Percentiles rank a stretch among this genome's conserved stretches.
Evolutionary conservation across 2,888 invertebrate genomes (phyloP).

Genomic region (Drosophila pegasa): DNA sequence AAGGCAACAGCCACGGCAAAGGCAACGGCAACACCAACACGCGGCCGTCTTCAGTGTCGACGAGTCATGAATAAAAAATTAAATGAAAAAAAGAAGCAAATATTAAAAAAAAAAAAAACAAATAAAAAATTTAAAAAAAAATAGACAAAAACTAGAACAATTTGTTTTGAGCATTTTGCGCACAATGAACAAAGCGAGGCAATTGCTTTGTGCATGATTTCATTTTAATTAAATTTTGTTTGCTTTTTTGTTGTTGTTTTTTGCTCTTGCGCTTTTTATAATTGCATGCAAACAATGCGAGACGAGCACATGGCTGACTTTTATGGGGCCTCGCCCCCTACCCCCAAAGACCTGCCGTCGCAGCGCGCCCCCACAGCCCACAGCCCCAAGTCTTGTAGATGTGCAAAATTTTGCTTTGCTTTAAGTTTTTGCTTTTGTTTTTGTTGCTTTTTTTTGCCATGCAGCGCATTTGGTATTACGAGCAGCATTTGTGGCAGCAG

Average conservation of each 20-base stretch:
- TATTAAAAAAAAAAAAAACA: conserved; percentile 26
- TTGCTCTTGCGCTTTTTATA: conserved; percentile 60
- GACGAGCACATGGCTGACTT: conserved; percentile 49
- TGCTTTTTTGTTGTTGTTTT: conserved; percentile 34
- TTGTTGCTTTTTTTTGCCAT: conserved; percentile 39
- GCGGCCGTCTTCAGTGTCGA: conserved; percentile 73
- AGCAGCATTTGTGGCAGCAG: conserved; percentile 49
- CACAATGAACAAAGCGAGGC: conserved; percentile 79
- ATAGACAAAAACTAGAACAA: conserved; percentile 74
- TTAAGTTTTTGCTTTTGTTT: neutral
- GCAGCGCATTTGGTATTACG: conserved; percentile 64
- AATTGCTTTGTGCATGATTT: conserved; percentile 80
- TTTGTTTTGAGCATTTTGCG: conserved; percentile 66
- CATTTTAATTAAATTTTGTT: conserved; percentile 80
- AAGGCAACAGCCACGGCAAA: conserved; percentile 54
- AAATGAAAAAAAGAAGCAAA: conserved; percentile 35
- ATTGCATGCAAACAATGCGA: conserved; percentile 74
- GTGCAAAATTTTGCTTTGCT: conserved; percentile 61
- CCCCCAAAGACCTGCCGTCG: neutral
- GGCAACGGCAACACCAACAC: conserved; percentile 54
- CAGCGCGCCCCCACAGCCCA: neutral
- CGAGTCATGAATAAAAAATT: conserved; percentile 72
- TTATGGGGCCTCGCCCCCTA: conserved; percentile 20
- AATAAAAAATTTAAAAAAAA: conserved; percentile 16
- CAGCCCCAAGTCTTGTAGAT: conserved; percentile 39